Evolutionary conservation across 2,888 invertebrate species (phyloP).

Genomic region (Drosophila flavopinicola): DNA sequence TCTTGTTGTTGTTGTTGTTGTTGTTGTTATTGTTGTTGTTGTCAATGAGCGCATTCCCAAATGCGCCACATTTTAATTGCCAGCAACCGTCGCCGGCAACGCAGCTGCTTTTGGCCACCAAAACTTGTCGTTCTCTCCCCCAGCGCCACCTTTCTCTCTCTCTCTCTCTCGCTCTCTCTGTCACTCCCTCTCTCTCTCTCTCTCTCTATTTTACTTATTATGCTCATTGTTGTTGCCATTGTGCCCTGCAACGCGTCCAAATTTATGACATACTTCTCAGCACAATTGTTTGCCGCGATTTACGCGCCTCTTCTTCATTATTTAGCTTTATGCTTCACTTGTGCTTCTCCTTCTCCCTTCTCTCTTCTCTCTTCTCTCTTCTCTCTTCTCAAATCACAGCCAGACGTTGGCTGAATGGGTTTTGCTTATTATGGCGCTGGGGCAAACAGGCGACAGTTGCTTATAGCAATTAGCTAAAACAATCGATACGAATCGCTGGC

Average conservation of each 20-base stretch:
- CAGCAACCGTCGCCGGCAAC: slow-evolving; percentile 73
- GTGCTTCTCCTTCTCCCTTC: neutral
- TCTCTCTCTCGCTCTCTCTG: neutral
- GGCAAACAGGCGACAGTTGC: neutral
- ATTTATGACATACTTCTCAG: slow-evolving; percentile 81
- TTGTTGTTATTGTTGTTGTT: slow-evolving; percentile 32
- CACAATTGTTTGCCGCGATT: slow-evolving; percentile 79
- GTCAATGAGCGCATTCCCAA: slow-evolving; percentile 64
- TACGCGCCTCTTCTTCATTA: slow-evolving; percentile 61
- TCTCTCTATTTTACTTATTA: slow-evolving; percentile 28
- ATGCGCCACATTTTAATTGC: slow-evolving; percentile 80
- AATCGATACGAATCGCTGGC: slow-evolving; percentile 45
- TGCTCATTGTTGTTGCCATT: slow-evolving; percentile 18
- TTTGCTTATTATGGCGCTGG: slow-evolving; percentile 6
- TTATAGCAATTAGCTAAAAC: slow-evolving; percentile 46
- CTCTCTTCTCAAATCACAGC: slow-evolving; percentile 31
- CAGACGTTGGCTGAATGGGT: slow-evolving; percentile 18
- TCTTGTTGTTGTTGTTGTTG: slow-evolving; percentile 6
- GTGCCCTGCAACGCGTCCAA: slow-evolving; percentile 60
- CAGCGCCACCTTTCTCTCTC: neutral
- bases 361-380: slow-evolving; percentile 18
- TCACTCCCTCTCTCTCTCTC: neutral
- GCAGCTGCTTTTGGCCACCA: slow-evolving; percentile 48
- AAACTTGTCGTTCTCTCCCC: neutral
- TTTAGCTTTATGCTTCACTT: slow-evolving; percentile 1